Evolutionary conservation across 2,113 vertebrate genomes (phyloP).

Genomic region (Maccullochella peelii): DNA sequence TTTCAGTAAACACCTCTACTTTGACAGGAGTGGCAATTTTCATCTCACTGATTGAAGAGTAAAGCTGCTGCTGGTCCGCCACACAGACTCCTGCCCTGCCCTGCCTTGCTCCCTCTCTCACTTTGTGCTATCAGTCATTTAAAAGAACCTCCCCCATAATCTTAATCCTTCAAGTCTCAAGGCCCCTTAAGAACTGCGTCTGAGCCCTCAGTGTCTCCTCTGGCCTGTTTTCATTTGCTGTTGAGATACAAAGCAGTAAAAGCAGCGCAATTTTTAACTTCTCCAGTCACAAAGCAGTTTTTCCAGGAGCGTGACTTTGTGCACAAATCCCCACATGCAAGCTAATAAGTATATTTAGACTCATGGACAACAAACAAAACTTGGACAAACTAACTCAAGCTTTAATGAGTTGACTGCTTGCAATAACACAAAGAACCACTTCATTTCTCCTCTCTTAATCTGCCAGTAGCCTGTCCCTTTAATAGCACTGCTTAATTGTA

Average conservation of each 20-base stretch:
- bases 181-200: constrained; percentile 66
- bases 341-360: constrained; percentile 57
- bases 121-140: constrained; percentile 83
- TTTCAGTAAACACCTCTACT: constrained; percentile 83
- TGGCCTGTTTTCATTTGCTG: constrained; percentile 52
- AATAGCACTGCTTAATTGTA: constrained; percentile 80
- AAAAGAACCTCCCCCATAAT: constrained; percentile 76
- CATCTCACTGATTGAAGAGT: constrained; percentile 84
- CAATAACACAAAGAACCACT: constrained; percentile 68
- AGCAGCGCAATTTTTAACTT: constrained; percentile 29
- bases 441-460: constrained; percentile 74
- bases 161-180: constrained; percentile 79
- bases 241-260: constrained; percentile 33
- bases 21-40: constrained; percentile 84
- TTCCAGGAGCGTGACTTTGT: constrained; percentile 42
- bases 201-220: constrained; percentile 59
- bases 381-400: constrained; percentile 4
- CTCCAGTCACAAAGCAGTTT: constrained; percentile 29
- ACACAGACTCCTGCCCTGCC: constrained; percentile 83
- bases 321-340: constrained; percentile 23
- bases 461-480: constrained; percentile 74
- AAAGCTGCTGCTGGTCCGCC: constrained; percentile 82
- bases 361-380: constrained; percentile 57
- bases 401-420: constrained; percentile 57
- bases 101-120: constrained; percentile 77